These are phyloP conservation scores for Botia kubotai DNA, from an alignment of 2,797 vertebrate species.

Conservation along the genomic window DNA sequence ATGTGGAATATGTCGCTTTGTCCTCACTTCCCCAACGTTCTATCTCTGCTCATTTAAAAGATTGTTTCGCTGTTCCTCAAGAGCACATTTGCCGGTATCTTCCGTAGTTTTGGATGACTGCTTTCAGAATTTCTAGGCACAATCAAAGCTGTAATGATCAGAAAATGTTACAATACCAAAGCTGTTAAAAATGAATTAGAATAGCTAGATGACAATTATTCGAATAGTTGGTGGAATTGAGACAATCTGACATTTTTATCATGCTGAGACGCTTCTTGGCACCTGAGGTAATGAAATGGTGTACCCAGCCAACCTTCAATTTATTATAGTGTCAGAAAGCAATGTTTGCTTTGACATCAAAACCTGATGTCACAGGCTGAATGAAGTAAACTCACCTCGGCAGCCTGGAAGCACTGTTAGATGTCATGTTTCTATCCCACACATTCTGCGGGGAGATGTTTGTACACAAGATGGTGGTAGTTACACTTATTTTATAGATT, in stretches of 20 bases:
- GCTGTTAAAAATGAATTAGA: conserved; percentile 59
- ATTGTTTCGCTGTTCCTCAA: conserved; percentile 56
- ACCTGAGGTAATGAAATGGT: conserved; percentile 76
- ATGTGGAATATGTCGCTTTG: conserved; percentile 54
- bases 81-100: conserved; percentile 26
- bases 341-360: conserved; percentile 47
- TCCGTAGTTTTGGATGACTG: conserved; percentile 39
- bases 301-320: conserved; percentile 60
- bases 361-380: conserved; percentile 21
- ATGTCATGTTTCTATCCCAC: conserved; percentile 74
- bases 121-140: conserved; percentile 45
- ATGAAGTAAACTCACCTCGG: conserved; percentile 61
- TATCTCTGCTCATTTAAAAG: conserved; percentile 60
- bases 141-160: conserved; percentile 50
- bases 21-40: conserved; percentile 51
- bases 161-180: conserved; percentile 44
- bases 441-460: conserved; percentile 78
- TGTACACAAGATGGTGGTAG: conserved; percentile 88
- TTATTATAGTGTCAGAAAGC: conserved; percentile 64
- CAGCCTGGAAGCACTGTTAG: conserved; percentile 56
- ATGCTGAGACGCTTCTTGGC: conserved; percentile 61
- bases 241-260: conserved; percentile 67
- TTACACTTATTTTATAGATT: conserved; percentile 64
- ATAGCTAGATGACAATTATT: conserved; percentile 64
- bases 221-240: conserved; percentile 62